These are phyloP conservation scores for Cherax destructor DNA, from an alignment of 1,140 invertebrate genomes.

Conservation along the genomic window DNA sequence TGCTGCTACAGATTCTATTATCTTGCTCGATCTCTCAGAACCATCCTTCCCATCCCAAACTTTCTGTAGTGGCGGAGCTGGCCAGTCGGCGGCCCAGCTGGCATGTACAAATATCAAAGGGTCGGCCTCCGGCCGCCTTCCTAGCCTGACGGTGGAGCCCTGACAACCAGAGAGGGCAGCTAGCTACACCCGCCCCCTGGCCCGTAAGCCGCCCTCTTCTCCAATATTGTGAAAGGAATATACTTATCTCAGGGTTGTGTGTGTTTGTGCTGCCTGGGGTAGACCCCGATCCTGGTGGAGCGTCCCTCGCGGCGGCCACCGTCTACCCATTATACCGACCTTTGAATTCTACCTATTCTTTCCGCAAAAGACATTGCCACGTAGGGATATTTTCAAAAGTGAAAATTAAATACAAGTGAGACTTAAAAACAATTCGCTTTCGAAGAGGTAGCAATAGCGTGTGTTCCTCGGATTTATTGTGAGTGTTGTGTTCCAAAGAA, in stretches of 20 bases:
- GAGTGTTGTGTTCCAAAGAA: slow-evolving; percentile 53
- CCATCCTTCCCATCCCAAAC: not conserved
- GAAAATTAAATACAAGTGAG: not conserved
- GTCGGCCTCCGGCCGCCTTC: not conserved
- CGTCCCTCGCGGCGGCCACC: not conserved
- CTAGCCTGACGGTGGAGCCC: not conserved
- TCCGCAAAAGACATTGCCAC: not conserved
- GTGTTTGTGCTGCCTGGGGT: slow-evolving; percentile 62
- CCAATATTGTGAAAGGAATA: slow-evolving; percentile 57
- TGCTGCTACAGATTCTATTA: slow-evolving; percentile 24
- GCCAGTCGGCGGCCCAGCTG: slow-evolving; percentile 1
- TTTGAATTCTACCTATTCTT: not conserved
- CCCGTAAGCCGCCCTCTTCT: slow-evolving; percentile 13
- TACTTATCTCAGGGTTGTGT: slow-evolving; percentile 69
- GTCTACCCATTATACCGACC: not conserved
- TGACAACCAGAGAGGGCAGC: not conserved
- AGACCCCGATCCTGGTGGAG: slow-evolving; percentile 13
- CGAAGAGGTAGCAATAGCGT: slow-evolving; percentile 13
- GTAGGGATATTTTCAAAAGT: slow-evolving; percentile 6
- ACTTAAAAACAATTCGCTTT: slow-evolving; percentile 18
- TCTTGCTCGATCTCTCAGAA: not conserved
- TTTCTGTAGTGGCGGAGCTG: slow-evolving; percentile 12
- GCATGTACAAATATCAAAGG: slow-evolving; percentile 14
- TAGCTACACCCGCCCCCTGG: not conserved
- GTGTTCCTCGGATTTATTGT: slow-evolving; percentile 21